These are phyloP conservation scores for Hyposoter didymator DNA, from an alignment of 2,888 invertebrate species.

Conservation along the genomic window DNA sequence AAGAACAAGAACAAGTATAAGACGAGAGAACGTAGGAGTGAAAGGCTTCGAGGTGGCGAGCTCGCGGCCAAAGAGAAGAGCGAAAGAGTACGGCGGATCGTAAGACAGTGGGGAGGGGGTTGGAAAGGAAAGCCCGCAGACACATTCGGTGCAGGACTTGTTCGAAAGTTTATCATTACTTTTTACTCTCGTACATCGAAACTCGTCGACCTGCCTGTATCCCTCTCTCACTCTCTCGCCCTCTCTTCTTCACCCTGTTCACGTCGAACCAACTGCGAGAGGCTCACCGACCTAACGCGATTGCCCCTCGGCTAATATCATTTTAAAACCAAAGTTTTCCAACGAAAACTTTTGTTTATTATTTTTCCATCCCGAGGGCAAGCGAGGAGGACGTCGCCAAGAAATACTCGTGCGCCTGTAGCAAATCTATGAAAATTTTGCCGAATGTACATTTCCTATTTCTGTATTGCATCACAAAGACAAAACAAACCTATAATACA, in stretches of 20 bases:
- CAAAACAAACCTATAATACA: not conserved
- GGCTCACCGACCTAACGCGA: constrained; percentile 59
- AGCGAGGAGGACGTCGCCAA: constrained; percentile 31
- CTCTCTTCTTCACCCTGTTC: constrained; percentile 29
- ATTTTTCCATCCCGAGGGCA: constrained; percentile 73
- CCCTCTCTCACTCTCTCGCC: constrained; percentile 13
- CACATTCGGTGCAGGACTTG: constrained; percentile 75
- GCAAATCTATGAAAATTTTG: not conserved
- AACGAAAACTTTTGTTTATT: constrained; percentile 80
- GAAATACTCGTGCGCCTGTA: constrained; percentile 6
- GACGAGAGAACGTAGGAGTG: constrained; percentile 39
- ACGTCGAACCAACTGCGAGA: constrained; percentile 40
- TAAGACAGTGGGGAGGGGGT: constrained; percentile 16
- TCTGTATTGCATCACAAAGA: not conserved
- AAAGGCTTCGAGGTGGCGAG: constrained; percentile 61
- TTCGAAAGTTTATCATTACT: constrained; percentile 82
- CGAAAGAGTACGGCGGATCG: constrained; percentile 35
- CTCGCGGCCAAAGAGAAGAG: constrained; percentile 49
- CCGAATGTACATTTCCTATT: constrained; percentile 13
- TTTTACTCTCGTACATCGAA: constrained; percentile 75
- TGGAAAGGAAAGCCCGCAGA: constrained; percentile 64
- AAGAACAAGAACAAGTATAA: constrained; percentile 48
- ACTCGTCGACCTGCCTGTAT: constrained; percentile 66
- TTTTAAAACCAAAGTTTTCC: constrained; percentile 82
- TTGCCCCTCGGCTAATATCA: constrained; percentile 77